These are phyloP conservation scores for Dexiosoma caninum DNA, from an alignment of 2,888 invertebrate genomes.

Conservation along the genomic window DNA sequence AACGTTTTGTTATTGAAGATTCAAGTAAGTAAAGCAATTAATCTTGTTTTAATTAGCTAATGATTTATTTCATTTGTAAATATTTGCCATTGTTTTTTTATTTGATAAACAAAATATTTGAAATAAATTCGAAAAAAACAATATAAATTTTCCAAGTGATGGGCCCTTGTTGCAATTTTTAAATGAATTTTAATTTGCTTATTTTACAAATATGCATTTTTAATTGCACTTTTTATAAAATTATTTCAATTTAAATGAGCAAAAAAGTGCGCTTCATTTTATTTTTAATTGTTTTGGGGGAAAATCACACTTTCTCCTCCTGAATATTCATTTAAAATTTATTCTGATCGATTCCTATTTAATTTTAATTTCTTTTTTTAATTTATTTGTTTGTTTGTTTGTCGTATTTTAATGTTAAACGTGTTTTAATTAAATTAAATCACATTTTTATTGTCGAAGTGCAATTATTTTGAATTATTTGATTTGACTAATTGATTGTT, in stretches of 20 bases:
- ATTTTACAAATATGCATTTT: not conserved
- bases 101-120: not conserved
- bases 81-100: not conserved
- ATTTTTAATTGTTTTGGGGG: slow-evolving; percentile 11
- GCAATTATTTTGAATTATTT: not conserved
- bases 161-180: not conserved
- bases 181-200: not conserved
- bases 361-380: not conserved
- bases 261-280: not conserved
- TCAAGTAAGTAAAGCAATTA: slow-evolving; percentile 70
- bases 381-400: not conserved
- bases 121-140: not conserved
- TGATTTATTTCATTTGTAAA: not conserved
- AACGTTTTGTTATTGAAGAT: slow-evolving; percentile 74
- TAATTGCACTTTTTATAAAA: not conserved
- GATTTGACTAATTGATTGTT: slow-evolving; percentile 17
- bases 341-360: not conserved
- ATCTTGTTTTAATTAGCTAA: not conserved
- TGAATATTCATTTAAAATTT: not conserved
- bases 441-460: not conserved
- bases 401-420: not conserved
- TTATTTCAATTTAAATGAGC: not conserved
- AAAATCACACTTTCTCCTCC: slow-evolving; percentile 4
- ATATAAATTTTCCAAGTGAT: not conserved
- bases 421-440: slow-evolving; percentile 4